Evolutionary conservation across 1,140 invertebrate genomes (phyloP).

Genomic region (Nomia melanderi): DNA sequence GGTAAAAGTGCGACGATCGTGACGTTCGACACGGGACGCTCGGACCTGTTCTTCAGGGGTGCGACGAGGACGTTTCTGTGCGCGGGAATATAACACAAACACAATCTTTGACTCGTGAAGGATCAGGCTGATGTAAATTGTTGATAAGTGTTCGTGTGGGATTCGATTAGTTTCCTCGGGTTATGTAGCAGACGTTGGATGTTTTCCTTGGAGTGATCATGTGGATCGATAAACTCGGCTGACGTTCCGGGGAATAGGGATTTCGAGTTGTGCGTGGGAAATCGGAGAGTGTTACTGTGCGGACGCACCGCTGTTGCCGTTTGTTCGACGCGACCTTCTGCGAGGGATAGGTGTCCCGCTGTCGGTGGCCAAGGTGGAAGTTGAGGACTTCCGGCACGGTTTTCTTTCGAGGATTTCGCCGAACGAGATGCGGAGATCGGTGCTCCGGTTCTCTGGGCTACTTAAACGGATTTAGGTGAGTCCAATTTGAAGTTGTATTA

Average conservation of each 20-base stretch:
- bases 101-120: too few species aligned
- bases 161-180: too few species aligned
- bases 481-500: constrained; percentile 21
- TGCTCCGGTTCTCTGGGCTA: neutral
- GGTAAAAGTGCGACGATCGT: neutral
- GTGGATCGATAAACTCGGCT: constrained; percentile 3
- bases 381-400: neutral
- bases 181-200: too few species aligned
- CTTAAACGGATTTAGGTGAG: constrained; percentile 47
- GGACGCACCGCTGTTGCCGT: neutral
- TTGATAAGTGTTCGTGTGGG: neutral
- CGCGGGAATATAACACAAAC: too few species aligned
- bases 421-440: constrained; percentile 15
- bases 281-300: constrained; percentile 8
- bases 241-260: neutral
- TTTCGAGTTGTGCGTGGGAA: neutral
- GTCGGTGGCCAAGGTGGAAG: neutral
- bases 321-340: neutral
- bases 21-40: neutral
- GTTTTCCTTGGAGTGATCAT: too few species aligned
- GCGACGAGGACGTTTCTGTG: neutral
- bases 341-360: neutral
- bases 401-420: constrained; percentile 4
- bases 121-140: too few species aligned
- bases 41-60: neutral